Evolutionary conservation across 2,888 invertebrate genomes (phyloP), one percentile per base, ranked within the genome.

Genomic region (Myopa testacea): DNA sequence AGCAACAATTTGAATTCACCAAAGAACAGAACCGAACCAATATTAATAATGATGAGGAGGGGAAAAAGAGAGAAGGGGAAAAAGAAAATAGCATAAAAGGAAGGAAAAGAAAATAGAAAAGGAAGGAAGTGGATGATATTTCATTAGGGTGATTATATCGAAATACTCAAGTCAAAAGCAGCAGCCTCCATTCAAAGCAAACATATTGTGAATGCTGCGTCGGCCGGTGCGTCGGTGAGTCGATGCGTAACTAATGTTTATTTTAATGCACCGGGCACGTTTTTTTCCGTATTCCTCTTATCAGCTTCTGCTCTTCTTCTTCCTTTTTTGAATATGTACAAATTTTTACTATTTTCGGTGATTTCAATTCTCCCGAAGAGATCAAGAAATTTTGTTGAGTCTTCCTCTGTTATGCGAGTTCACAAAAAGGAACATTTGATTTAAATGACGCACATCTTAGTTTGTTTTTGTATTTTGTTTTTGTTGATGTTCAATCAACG

Each of bases 181-280:
- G 7, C 16, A 26, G 7, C 8, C 26, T 14, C 55, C 70, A 52
- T 16, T 34, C 63, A 63, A 63, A 26, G 63, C 45, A 37, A 63
- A 26, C 34, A 16, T n/a, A n/a, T 55, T 55, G 14, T 12, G 55
- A 55, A 12, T 55, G 55, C 4, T 12, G 16, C 63, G 12, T 12
- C 63, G 37, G 8, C 16, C 63, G 37, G 8, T 26, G 60, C 34
- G 37, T 72, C 34, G 58, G 72, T 70, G 60, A 14, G 37, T 72
- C 34, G 58, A 60, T 70, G 58, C 60, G 40, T 38, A 71, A 37
- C 37, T 58, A 40, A 60, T 72, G 19, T 62, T 72, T 72, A 40
- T 72, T 72, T 72, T 60, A n/a, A 37, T 55, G 19, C 62, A 62
- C 55, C 70, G 34, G 38, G 58, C 52, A 70, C 70, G 70, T 70